These are phyloP conservation scores for Trimorus sp. DNA, from an alignment of 2,888 invertebrate genomes.

Conservation along the genomic window DNA sequence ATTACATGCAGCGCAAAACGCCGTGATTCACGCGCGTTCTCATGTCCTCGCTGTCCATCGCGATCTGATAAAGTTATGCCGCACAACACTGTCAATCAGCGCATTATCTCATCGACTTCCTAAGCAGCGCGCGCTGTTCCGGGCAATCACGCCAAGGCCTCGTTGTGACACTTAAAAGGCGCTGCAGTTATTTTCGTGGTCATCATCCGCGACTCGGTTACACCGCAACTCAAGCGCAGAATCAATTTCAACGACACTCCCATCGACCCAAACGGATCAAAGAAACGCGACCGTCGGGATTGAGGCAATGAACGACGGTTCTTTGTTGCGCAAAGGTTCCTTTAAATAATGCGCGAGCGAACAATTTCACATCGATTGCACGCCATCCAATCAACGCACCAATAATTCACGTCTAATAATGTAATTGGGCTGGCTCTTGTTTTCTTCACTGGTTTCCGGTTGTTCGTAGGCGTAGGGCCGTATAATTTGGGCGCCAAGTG, in stretches of 20 bases:
- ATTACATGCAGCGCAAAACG: slow-evolving; percentile 32
- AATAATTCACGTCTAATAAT: slow-evolving; percentile 22
- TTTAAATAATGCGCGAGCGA: slow-evolving; percentile 33
- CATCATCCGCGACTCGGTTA: slow-evolving; percentile 23
- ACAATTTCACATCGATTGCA: slow-evolving; percentile 29
- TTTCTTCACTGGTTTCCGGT: too few relatives aligned
- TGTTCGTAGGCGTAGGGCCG: too few relatives aligned
- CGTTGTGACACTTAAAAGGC: slow-evolving; percentile 18
- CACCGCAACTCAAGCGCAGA: not conserved
- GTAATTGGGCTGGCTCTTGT: slow-evolving; percentile 3
- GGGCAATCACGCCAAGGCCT: slow-evolving; percentile 23
- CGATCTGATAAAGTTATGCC: slow-evolving; percentile 19
- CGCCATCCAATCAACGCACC: slow-evolving; percentile 18
- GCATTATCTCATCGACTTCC: slow-evolving; percentile 35
- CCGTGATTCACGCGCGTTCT: slow-evolving; percentile 19
- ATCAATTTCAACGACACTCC: too few relatives aligned
- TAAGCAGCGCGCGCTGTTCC: slow-evolving; percentile 2
- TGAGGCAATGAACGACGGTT: not conserved
- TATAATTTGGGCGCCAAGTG: not conserved
- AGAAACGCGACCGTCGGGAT: too few relatives aligned
- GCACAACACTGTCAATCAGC: slow-evolving; percentile 23
- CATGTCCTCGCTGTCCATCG: slow-evolving; percentile 45
- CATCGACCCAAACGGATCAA: too few relatives aligned
- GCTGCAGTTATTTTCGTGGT: slow-evolving; percentile 34
- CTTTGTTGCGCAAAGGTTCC: slow-evolving; percentile 27